phyloP scores from a whole-genome alignment of 2,888 invertebrate species.

The Tupiocoris notatus region DNA sequence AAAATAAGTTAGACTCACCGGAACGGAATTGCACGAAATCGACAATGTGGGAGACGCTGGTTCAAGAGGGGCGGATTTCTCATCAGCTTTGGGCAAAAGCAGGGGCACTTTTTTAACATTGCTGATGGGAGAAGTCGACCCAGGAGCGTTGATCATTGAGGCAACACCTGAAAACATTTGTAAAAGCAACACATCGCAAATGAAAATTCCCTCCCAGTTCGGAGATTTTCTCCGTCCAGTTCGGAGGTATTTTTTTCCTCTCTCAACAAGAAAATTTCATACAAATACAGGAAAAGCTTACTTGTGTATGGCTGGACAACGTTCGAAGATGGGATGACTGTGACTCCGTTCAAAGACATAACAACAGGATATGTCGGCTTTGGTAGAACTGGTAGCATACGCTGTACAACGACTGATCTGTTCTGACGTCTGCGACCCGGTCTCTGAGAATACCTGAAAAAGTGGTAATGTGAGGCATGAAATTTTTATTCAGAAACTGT shows the following conservation, averaged over 20 bases:
- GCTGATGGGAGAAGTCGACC: no score
- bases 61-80: not conserved
- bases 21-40: not conserved
- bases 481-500: no score
- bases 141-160: not conserved
- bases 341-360: constrained; percentile 24
- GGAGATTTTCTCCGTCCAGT: no score
- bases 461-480: no score
- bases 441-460: constrained; percentile 54
- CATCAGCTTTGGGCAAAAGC: not conserved
- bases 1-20: not conserved
- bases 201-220: no score
- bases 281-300: no score
- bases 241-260: no score
- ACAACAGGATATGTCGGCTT: constrained; percentile 51
- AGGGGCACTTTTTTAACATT: not conserved
- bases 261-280: no score
- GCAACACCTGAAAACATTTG: not conserved
- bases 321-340: constrained; percentile 6
- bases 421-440: constrained; percentile 53
- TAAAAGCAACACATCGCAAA: not conserved
- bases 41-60: not conserved
- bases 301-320: constrained; percentile 1
- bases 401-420: constrained; percentile 69
- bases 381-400: constrained; percentile 69